These are phyloP conservation scores for Leptinotarsa rubiginosa DNA, from an alignment of 2,888 invertebrate genomes.

Conservation along the genomic window DNA sequence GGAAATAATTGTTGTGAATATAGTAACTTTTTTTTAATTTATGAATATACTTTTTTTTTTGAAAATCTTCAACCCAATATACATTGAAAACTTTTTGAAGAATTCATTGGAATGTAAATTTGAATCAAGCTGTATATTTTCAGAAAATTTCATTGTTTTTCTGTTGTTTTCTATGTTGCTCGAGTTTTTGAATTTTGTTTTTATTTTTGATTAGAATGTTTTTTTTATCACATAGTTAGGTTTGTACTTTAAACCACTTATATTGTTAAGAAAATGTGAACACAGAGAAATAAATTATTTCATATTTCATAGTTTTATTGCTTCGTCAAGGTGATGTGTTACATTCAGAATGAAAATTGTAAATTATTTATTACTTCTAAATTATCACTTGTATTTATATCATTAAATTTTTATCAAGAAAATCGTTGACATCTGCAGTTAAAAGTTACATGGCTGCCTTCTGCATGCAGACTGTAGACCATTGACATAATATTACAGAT, in stretches of 20 bases:
- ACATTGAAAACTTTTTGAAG: not conserved
- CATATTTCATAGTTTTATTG: not conserved
- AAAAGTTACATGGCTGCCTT: too few species aligned
- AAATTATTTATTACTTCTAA: not conserved
- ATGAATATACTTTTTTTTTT: not conserved
- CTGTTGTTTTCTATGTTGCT: not conserved
- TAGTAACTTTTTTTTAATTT: not conserved
- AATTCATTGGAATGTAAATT: too few species aligned
- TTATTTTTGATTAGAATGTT: not conserved
- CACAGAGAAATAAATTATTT: slow-evolving; percentile 15
- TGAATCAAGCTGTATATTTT: too few species aligned
- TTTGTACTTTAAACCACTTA: slow-evolving; percentile 3
- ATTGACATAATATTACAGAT: too few species aligned
- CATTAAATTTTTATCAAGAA: not conserved
- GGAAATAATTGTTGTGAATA: too few species aligned
- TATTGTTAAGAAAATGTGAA: not conserved
- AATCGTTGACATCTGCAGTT: too few species aligned
- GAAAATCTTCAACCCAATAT: not conserved
- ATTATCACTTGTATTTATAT: too few species aligned
- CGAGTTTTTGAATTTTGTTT: not conserved
- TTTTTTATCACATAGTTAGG: not conserved
- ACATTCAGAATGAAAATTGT: not conserved
- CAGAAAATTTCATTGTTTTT: not conserved
- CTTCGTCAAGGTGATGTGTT: too few species aligned
- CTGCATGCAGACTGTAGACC: too few species aligned